Percentiles rank a stretch among this genome's conserved stretches.
These are phyloP conservation scores for Cryptophagus acutangulus DNA, from an alignment of 2,888 invertebrate species.

Conservation along the genomic window DNA sequence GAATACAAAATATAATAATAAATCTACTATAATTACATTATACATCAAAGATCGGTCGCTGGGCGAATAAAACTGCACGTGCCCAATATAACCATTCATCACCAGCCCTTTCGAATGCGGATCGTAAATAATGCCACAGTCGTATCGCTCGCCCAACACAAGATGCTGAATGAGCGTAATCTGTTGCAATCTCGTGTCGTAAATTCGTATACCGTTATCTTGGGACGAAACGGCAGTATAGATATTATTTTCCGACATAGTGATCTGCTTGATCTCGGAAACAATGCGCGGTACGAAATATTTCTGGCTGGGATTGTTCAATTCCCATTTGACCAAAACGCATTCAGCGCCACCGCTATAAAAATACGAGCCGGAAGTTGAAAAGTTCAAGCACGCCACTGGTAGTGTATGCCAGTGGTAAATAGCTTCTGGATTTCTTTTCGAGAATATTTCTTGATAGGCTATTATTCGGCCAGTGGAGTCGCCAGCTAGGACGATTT, in stretches of 20 bases:
- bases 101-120: slow-evolving; percentile 61
- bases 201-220: slow-evolving; percentile 63
- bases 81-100: slow-evolving; percentile 67
- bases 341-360: slow-evolving; percentile 73
- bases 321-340: slow-evolving; percentile 72
- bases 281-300: slow-evolving; percentile 67
- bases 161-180: slow-evolving; percentile 60
- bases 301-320: slow-evolving; percentile 48
- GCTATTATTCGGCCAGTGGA: slow-evolving; percentile 58
- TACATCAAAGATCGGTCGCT: slow-evolving; percentile 61
- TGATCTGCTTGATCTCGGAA: slow-evolving; percentile 60
- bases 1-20: background rate
- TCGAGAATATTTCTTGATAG: slow-evolving; percentile 53
- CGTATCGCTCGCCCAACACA: slow-evolving; percentile 57
- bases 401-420: slow-evolving; percentile 76
- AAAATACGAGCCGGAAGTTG: slow-evolving; percentile 59
- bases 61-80: slow-evolving; percentile 69
- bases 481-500: slow-evolving; percentile 65
- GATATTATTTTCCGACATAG: slow-evolving; percentile 58
- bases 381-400: slow-evolving; percentile 63
- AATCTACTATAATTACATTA: slow-evolving; percentile 55
- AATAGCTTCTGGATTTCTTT: slow-evolving; percentile 43
- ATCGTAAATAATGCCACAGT: slow-evolving; percentile 57
- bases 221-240: slow-evolving; percentile 60
- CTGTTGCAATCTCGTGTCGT: slow-evolving; percentile 52